phyloP scores from a whole-genome alignment of 2,797 vertebrate genomes.

The Morelia viridis region DNA sequence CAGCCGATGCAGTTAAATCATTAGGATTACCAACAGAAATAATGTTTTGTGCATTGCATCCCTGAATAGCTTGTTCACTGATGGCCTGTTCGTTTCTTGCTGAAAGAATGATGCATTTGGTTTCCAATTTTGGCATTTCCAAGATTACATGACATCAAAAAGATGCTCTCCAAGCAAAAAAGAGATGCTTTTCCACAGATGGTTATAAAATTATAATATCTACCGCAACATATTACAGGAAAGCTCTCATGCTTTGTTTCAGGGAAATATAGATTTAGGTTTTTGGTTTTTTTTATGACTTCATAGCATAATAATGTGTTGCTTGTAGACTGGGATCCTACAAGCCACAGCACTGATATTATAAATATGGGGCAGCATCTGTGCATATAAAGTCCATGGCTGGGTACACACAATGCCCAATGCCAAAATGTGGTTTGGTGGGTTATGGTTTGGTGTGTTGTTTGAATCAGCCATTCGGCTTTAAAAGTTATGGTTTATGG shows the following conservation, averaged over 20 bases:
- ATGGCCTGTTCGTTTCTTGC: constrained; percentile 35
- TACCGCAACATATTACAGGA: constrained; percentile 4
- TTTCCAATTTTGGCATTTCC: constrained; percentile 40
- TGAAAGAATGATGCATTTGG: constrained; percentile 44
- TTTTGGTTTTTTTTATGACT: neutral
- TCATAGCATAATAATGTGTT: neutral
- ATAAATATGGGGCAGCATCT: neutral
- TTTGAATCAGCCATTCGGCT: neutral
- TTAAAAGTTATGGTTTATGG: neutral
- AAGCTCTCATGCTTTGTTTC: neutral
- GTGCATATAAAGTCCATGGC: neutral
- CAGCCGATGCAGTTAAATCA: constrained; percentile 25
- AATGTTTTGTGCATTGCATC: constrained; percentile 41
- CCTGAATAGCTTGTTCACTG: constrained; percentile 30
- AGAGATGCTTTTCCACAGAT: constrained; percentile 12
- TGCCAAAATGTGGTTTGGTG: neutral
- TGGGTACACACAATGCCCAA: neutral
- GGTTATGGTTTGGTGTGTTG: neutral
- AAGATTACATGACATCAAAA: constrained; percentile 40
- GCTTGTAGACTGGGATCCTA: neutral
- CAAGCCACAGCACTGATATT: neutral
- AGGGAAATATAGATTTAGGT: neutral
- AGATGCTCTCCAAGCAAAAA: constrained; percentile 33
- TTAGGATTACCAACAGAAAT: constrained; percentile 39
- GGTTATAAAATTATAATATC: constrained; percentile 26